A percentile compares a stretch with the other conserved stretches of the same genome.
Evolutionary conservation across 2,888 invertebrate genomes (phyloP).

Genomic region (Trichogramma dendrolimi): DNA sequence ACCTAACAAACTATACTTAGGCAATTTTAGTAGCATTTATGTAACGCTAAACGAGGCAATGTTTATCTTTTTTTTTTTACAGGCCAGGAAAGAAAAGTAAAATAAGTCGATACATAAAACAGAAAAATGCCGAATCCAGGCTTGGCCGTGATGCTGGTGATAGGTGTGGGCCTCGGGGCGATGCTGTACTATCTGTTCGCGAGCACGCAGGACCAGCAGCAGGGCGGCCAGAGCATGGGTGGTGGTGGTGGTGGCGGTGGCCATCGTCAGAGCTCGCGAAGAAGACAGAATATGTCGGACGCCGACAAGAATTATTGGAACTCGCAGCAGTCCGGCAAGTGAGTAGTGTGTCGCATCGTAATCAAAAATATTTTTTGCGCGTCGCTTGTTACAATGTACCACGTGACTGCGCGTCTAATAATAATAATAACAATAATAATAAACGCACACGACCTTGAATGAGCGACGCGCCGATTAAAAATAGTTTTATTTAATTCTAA

Average conservation of each 20-base stretch:
- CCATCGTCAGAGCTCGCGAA: background rate
- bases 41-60: too few relatives aligned
- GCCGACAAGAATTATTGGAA: conserved; percentile 3
- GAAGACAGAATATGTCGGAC: background rate
- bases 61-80: too few relatives aligned
- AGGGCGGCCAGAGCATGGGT: background rate
- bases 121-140: conserved; percentile 35
- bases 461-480: too few relatives aligned
- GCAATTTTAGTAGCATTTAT: too few relatives aligned
- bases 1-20: too few relatives aligned
- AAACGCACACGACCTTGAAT: too few relatives aligned
- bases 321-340: background rate
- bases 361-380: too few relatives aligned
- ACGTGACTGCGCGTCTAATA: too few relatives aligned
- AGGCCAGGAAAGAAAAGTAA: too few relatives aligned
- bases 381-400: too few relatives aligned
- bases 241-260: background rate
- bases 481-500: conserved; percentile 1
- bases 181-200: conserved; percentile 37
- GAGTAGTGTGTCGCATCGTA: conserved; percentile 2
- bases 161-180: conserved; percentile 35
- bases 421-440: too few relatives aligned
- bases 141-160: conserved; percentile 33
- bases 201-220: background rate
- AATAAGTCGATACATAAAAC: background rate